Percentiles rank a stretch among this genome's conserved stretches.
phyloP scores from a whole-genome alignment of 2,113 vertebrate genomes.

The Dunckerocampus dactyliophorus region DNA sequence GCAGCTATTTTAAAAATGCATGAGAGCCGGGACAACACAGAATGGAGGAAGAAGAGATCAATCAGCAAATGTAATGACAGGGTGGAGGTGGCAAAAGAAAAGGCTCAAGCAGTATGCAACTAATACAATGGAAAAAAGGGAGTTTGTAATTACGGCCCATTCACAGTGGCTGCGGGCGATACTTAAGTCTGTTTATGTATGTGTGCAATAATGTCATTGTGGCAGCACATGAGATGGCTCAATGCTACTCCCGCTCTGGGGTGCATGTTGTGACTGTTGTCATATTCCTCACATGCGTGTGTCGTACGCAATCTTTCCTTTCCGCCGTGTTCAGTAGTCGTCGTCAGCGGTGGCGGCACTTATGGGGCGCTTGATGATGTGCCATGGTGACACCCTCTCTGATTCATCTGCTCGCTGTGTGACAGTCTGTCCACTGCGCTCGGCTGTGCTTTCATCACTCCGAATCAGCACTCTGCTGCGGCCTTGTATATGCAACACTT shows the following conservation, averaged over 20 bases:
- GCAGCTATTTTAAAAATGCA: slow-evolving; percentile 48
- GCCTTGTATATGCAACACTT: slow-evolving; percentile 42
- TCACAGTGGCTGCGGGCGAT: slow-evolving; percentile 32
- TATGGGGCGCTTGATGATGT: slow-evolving; percentile 46
- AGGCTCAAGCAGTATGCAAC: slow-evolving; percentile 7
- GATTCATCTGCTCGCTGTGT: slow-evolving; percentile 60
- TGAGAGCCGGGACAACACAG: slow-evolving; percentile 32
- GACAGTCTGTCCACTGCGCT: slow-evolving; percentile 59
- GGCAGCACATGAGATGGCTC: background rate
- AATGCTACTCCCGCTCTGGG: slow-evolving; percentile 17
- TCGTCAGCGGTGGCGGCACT: slow-evolving; percentile 50
- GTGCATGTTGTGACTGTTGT: slow-evolving; percentile 20
- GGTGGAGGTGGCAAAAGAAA: slow-evolving; percentile 28
- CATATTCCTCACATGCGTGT: slow-evolving; percentile 8
- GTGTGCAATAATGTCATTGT: slow-evolving; percentile 2
- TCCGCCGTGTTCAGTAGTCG: slow-evolving; percentile 48
- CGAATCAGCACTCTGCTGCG: slow-evolving; percentile 43
- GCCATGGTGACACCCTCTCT: slow-evolving; percentile 58
- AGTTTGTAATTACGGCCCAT: slow-evolving; percentile 54
- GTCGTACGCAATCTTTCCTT: slow-evolving; percentile 37
- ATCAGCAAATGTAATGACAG: slow-evolving; percentile 34
- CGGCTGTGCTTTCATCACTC: slow-evolving; percentile 49
- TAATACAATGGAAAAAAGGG: slow-evolving; percentile 36
- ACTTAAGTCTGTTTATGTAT: slow-evolving; percentile 27
- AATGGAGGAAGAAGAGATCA: slow-evolving; percentile 22